phyloP scores from a whole-genome alignment of 2,888 invertebrate genomes.

The Eremobia ochroleuca region DNA sequence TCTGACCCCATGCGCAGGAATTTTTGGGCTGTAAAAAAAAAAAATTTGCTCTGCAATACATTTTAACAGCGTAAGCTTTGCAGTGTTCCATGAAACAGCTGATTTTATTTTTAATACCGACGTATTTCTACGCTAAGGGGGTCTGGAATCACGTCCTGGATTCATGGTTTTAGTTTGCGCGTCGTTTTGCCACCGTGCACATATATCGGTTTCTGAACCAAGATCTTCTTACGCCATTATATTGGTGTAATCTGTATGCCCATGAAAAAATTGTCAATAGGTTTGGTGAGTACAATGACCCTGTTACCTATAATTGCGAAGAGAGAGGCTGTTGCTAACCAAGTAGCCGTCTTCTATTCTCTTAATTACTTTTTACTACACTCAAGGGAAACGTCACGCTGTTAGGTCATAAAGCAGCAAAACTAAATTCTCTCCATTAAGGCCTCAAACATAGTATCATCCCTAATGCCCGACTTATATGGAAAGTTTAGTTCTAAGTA shows the following conservation, averaged over 20 bases:
- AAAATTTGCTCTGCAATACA: too few relatives aligned
- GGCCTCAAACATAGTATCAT: slow-evolving; percentile 1
- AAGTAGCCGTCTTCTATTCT: background rate
- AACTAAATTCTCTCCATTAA: slow-evolving; percentile 19
- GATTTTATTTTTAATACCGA: too few relatives aligned
- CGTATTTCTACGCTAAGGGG: too few relatives aligned
- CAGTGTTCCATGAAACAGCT: too few relatives aligned
- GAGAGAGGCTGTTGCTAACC: background rate
- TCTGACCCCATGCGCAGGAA: too few relatives aligned
- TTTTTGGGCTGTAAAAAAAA: too few relatives aligned
- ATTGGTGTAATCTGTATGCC: background rate
- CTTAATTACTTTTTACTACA: slow-evolving; percentile 28
- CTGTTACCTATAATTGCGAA: background rate
- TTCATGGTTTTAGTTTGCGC: too few relatives aligned
- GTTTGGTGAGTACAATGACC: background rate
- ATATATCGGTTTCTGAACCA: background rate
- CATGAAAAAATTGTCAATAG: background rate
- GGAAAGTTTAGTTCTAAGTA: slow-evolving; percentile 2
- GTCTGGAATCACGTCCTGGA: too few relatives aligned
- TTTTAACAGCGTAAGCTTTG: too few relatives aligned
- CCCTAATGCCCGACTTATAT: slow-evolving; percentile 13
- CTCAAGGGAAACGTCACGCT: background rate
- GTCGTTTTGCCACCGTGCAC: too few relatives aligned
- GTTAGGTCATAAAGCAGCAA: slow-evolving; percentile 20
- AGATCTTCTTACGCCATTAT: background rate